A percentile compares a stretch with the other conserved stretches of the same genome.
phyloP scores from a whole-genome alignment of 2,888 invertebrate species.

The Agapostemon virescens region DNA sequence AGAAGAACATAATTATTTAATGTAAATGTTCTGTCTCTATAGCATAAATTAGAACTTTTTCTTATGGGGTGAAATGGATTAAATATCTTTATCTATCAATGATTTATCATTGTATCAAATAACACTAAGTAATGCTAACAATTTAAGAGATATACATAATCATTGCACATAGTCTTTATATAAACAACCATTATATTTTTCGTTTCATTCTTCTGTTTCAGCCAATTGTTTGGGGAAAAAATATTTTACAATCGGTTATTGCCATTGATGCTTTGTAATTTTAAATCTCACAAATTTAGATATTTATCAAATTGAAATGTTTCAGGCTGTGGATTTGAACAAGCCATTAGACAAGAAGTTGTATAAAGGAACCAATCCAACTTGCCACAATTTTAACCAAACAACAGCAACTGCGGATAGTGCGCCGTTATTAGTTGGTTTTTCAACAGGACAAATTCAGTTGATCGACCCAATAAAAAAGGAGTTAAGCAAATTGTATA shows the following conservation, averaged over 20 bases:
- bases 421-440: constrained; percentile 96
- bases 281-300: neutral
- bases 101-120: too few species aligned
- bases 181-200: neutral
- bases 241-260: neutral
- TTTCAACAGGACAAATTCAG: constrained; percentile 99
- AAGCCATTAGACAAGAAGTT: constrained; percentile 99
- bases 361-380: constrained; percentile 99
- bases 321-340: constrained; percentile 94
- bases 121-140: too few species aligned
- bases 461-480: constrained; percentile 98
- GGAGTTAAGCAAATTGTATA: constrained; percentile 97
- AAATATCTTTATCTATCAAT: neutral
- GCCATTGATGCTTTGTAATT: neutral
- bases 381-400: constrained; percentile 98
- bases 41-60: neutral
- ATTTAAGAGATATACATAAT: neutral
- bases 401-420: constrained; percentile 90
- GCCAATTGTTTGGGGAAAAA: neutral
- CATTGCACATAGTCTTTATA: neutral
- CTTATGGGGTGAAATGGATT: neutral
- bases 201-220: neutral
- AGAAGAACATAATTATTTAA: neutral
- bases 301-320: constrained; percentile 47
- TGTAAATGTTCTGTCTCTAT: neutral